Conservation (phyloP, 2,888 invertebrate genomes). For the Lepas anatifera region DNA sequence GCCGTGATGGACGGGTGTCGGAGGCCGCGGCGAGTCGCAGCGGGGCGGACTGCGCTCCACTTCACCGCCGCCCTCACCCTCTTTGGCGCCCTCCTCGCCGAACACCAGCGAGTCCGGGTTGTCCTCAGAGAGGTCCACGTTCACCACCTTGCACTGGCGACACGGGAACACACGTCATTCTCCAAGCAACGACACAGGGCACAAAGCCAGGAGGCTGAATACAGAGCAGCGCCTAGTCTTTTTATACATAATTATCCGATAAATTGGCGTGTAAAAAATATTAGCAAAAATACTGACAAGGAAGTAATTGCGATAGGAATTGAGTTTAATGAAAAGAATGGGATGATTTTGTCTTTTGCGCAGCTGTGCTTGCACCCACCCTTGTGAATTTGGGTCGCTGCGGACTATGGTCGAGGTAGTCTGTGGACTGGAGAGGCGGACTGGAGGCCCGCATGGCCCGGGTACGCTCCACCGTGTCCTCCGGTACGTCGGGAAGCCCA, state of each 20-base stretch:
- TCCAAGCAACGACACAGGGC: no score
- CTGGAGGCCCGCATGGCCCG: conserved; percentile 88
- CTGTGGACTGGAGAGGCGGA: conserved; percentile 84
- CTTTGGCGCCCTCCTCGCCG: background rate
- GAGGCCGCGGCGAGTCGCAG: conserved; percentile 13
- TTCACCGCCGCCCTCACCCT: background rate
- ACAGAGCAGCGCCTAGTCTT: no score
- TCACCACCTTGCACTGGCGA: conserved; percentile 8
- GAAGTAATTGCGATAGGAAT: no score
- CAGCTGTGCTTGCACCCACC: background rate
- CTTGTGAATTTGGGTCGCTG: conserved; percentile 32
- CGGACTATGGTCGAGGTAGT: conserved; percentile 53
- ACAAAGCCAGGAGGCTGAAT: no score
- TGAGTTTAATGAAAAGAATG: no score
- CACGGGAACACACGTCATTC: no score
- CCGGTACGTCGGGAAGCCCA: conserved; percentile 56
- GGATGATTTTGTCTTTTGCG: background rate
- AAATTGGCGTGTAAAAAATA: no score
- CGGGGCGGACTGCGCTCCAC: conserved; percentile 1
- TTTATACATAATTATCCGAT: no score
- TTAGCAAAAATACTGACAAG: no score
- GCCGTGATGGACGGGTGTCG: conserved; percentile 11
- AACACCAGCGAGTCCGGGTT: background rate
- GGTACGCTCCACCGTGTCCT: conserved; percentile 91
- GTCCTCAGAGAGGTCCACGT: conserved; percentile 25